Evolutionary conservation across 1,140 invertebrate genomes (phyloP).

Genomic region (Temnothorax nylanderi): DNA sequence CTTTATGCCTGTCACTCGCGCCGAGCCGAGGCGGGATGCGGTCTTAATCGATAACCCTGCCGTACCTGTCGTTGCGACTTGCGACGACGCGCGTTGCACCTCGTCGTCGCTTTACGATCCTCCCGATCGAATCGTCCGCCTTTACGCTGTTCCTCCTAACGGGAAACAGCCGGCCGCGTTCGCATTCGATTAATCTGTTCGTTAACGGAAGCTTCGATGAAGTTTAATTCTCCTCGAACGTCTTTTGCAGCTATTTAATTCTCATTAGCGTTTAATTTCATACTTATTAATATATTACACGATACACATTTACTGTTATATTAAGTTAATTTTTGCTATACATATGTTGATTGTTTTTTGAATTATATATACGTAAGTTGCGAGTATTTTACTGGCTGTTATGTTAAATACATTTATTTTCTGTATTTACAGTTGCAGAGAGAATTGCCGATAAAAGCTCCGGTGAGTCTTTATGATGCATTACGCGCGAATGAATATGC

Average conservation of each 20-base stretch:
- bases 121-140: not conserved
- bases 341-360: not conserved
- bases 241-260: not conserved
- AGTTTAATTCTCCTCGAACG: not conserved
- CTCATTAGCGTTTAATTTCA: not conserved
- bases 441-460: not conserved
- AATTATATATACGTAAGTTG: not conserved
- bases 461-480: slow-evolving; percentile 21
- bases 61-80: not conserved
- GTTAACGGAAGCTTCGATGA: too few relatives aligned
- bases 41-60: slow-evolving; percentile 46
- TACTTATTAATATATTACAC: not conserved
- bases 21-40: slow-evolving; percentile 13
- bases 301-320: too few relatives aligned
- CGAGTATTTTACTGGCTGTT: not conserved
- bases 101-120: not conserved
- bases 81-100: not conserved
- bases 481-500: slow-evolving; percentile 26
- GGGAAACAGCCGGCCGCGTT: not conserved
- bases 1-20: slow-evolving; percentile 40
- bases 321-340: not conserved
- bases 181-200: not conserved
- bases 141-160: not conserved
- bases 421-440: not conserved
- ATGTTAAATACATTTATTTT: not conserved